Evolutionary conservation across 2,113 vertebrate genomes (phyloP), one percentile per base, ranked within the genome.

Genomic region (Leptobrachium leishanense): DNA sequence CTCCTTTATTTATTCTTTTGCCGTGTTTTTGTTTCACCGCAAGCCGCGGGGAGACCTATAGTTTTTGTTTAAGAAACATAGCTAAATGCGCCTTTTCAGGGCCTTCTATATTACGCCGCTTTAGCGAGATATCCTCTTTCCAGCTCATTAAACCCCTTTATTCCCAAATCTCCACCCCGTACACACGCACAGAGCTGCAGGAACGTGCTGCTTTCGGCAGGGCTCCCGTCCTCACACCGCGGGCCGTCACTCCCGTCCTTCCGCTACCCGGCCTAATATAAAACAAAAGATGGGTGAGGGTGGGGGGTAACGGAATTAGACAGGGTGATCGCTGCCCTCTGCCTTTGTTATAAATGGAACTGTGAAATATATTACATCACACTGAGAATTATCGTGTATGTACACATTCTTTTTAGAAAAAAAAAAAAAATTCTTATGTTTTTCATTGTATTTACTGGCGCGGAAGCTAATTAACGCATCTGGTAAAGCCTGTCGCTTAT

Each of bases 61-160:
- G 69, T 43, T 79, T 72, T 72, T 72, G 69, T 72, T 54, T 31
- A 53, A 72, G 69, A 72, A 74, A 43, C 71, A 68, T 68, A 53
- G 63, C 77, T 64, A 74, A 80, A 80, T 74, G 71, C 12, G 77
- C 77, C 71, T 74, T 80, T 80, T 74, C 64, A 59, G 63, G 20
- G 8, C 41, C 77, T 68, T 80, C 13, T 80, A 54, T 74, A 68
- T 80, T 79, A 8, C 70, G 39, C 46, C 46, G 46, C 41, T 73
- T 31, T 57, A 79, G 77, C 7, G 39, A 80, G 71, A 80, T 73
- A 68, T 80, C 77, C 64, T 80, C 77, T 80, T 80, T 80, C 70
- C 77, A 80, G 64, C 71, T 80, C 77, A 80, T 80, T 80, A 80
- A 74, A 50, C 41, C 50, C 39, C 77, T 74, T 74, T 74, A 80